Evolutionary conservation across 2,888 invertebrate species (phyloP).

Genomic region (Cerceris ruficornis): DNA sequence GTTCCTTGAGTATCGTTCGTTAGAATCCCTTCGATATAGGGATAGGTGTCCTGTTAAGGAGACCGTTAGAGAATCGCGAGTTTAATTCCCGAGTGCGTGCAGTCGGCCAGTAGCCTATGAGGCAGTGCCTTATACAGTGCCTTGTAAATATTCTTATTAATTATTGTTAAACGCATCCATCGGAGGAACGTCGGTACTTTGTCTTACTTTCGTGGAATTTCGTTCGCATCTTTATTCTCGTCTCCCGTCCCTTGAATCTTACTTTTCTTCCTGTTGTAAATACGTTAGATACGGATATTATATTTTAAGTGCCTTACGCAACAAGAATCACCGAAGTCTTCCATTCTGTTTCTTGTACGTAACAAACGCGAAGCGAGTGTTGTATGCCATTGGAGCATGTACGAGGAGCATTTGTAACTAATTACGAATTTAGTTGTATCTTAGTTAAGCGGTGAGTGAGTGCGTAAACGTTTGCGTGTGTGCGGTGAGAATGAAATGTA

Average conservation of each 20-base stretch:
- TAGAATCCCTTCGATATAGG: slow-evolving; percentile 30
- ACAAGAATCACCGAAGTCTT: slow-evolving; percentile 82
- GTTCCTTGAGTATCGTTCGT: slow-evolving; percentile 49
- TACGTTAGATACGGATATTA: slow-evolving; percentile 60
- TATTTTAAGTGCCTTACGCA: slow-evolving; percentile 81
- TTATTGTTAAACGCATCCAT: slow-evolving; percentile 24
- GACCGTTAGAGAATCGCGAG: slow-evolving; percentile 33
- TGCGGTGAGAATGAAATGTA: slow-evolving; percentile 22
- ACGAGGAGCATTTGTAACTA: slow-evolving; percentile 59
- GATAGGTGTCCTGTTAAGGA: slow-evolving; percentile 33
- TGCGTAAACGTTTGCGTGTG: neutral
- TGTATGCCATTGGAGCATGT: slow-evolving; percentile 50
- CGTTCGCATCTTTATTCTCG: slow-evolving; percentile 7
- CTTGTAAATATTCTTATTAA: slow-evolving; percentile 72
- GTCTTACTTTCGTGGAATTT: neutral
- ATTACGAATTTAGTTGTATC: slow-evolving; percentile 56
- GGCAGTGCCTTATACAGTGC: slow-evolving; percentile 79
- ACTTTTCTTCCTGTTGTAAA: slow-evolving; percentile 50
- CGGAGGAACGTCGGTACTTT: slow-evolving; percentile 8
- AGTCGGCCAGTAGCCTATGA: slow-evolving; percentile 75
- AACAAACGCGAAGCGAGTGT: slow-evolving; percentile 65
- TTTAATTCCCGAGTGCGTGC: slow-evolving; percentile 57
- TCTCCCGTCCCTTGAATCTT: neutral
- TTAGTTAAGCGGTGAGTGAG: slow-evolving; percentile 47
- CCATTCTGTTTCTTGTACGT: slow-evolving; percentile 79